Base-by-base conservation (phyloP, 2,113 vertebrate genomes). In the Platichthys stellatus region DNA sequence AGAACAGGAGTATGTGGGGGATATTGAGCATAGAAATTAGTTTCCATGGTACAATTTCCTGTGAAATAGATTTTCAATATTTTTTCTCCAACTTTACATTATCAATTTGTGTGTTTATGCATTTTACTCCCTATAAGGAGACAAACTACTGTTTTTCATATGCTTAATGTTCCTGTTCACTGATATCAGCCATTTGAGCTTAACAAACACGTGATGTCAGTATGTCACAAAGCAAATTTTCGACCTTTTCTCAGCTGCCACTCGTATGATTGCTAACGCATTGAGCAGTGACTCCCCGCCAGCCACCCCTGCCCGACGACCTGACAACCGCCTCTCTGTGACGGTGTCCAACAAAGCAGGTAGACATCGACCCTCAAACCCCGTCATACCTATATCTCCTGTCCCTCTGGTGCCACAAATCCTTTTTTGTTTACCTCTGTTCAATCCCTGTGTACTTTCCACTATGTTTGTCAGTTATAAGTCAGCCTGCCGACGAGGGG, bases 211-310 rank as follows among this genome's bases (percentile, higher is more conserved):
- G 0, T 45, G 13, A 14, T 45, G 43, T 15, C 43, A 45, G 43
- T 45, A 1, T 15, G 14, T 45, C 43, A 45, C 43, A 45, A 15
- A 14, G 43, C 43, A 18, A 68, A 59, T 60, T 18, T 31, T 60
- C 10, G 65, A 17, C 18, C 59, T 24, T 23, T 23, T 63, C 54
- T 80, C 59, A 98, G 97, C 97, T 0, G 97, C 97, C 79, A 96
- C 96, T 38, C 94, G 97, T 26, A 98, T 99, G 97, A 99, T 99
- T 7, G 92, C 96, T 78, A 98, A 96, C 56, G 97, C 97, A 65
- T 68, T 98, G 88, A 96, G 95, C 88, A 88, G 94, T 0, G 97
- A 97, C 59, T 96, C 97, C 4, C 96, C 96, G 0, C 97, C 97
- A 0, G 26, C 90, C 71, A 94, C 96, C 1, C 96, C 96, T 0